Base-by-base conservation (phyloP, 2,797 vertebrate species). In the Artibeus lituratus region DNA sequence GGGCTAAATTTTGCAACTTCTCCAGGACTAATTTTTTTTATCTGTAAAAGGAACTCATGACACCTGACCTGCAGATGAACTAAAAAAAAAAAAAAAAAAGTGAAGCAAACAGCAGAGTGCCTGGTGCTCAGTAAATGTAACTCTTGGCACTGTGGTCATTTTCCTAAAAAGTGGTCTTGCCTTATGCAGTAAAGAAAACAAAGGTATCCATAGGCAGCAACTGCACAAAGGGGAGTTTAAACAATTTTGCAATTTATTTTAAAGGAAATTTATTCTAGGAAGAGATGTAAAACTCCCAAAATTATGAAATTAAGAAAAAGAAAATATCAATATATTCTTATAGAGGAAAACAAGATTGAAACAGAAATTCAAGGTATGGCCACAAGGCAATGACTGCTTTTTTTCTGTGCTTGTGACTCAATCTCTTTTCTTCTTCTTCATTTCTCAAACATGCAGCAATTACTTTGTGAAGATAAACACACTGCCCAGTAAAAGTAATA, bases 401-500 rank as follows among this genome's bases (percentile, higher is more conserved):
- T 65, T n/a, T 74, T n/a, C 26, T 32, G 21, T n/a, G 67, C 21
- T 10, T 57, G 21, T 12, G 44, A 94, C 7, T 94, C 53, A 49
- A 8, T 37, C 29, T 85, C 72, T 87, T n/a, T 69, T 65, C 51
- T 47, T 47, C 72, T 51, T 29, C 15, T 67, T 57, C 22, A 69
- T 76, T 90, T 80, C 32, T 85, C 74, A 73, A 0, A 59, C 0
- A 2, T 18, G 73, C 29, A 47, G 35, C 53, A 22, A 11, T 93
- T 37, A 86, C 29, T 87, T 24, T 87, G 69, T 87, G 59, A 92
- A 35, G 55, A 88, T 19, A 92, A 95, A 82, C 22, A 77, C 3
- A 39, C 7, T 37, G 44, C 7, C 55, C 55, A 47, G 19, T 57
- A 42, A 73, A 83, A 49, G 44, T 19, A 65, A 72, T 24, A 59